These are phyloP conservation scores for Phenacoccus solenopsis DNA, from an alignment of 1,140 invertebrate species.

Conservation along the genomic window DNA sequence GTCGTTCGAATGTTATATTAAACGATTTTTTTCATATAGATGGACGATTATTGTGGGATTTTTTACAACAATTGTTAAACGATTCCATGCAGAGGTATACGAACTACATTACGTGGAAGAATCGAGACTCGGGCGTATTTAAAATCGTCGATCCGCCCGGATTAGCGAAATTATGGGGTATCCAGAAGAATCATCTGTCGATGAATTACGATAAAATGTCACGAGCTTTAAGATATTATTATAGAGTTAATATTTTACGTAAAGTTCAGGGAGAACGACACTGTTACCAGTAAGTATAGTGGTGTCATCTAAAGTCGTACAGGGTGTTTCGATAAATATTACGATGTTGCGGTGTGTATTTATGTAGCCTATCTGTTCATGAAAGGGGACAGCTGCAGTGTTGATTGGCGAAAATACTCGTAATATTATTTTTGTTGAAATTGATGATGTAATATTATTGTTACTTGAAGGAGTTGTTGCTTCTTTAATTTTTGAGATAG, in stretches of 20 bases:
- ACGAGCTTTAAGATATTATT: conserved; percentile 91
- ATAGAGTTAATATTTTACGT: conserved; percentile 90
- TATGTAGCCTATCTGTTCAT: background rate
- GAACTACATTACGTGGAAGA: conserved; percentile 86
- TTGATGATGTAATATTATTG: no score
- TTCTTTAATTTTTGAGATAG: no score
- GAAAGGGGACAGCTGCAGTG: no score
- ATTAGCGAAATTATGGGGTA: conserved; percentile 90
- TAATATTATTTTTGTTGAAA: no score
- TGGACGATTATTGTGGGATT: conserved; percentile 90
- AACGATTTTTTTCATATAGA: conserved; percentile 42
- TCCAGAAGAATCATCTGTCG: conserved; percentile 96
- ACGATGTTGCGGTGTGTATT: background rate
- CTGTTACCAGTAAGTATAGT: conserved; percentile 85
- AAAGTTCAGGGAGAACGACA: conserved; percentile 96
- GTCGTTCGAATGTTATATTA: conserved; percentile 8
- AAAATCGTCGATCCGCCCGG: conserved; percentile 91
- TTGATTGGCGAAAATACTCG: no score
- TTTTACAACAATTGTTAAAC: conserved; percentile 84
- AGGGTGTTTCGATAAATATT: no score
- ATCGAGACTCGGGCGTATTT: conserved; percentile 80
- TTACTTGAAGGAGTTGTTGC: no score
- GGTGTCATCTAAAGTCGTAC: no score
- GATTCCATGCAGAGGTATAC: conserved; percentile 79
- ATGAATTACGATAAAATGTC: conserved; percentile 99